phyloP scores from a whole-genome alignment of 2,797 vertebrate species.

The Gadopsis bispinosus region DNA sequence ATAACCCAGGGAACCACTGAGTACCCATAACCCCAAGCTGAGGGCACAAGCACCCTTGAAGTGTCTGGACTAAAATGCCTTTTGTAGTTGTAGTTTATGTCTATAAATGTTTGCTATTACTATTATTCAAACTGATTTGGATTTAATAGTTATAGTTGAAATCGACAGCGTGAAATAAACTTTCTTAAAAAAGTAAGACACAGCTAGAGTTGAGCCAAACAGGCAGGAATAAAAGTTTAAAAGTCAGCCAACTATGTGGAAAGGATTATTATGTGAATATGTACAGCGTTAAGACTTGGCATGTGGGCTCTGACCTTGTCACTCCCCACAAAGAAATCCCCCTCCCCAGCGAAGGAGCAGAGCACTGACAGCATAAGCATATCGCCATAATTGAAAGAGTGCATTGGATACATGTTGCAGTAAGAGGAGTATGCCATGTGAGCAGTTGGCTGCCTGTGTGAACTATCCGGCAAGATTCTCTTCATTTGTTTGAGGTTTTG shows the following conservation, averaged over 20 bases:
- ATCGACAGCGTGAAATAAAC: conserved; percentile 13
- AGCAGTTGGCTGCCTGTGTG: neutral
- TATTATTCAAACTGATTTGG: neutral
- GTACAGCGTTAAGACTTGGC: neutral
- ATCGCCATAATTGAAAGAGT: neutral
- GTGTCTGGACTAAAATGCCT: conserved; percentile 20
- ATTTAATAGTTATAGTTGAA: conserved; percentile 10
- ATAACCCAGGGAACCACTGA: conserved; percentile 12
- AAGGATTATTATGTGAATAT: conserved; percentile 14
- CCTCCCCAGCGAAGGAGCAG: neutral
- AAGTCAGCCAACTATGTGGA: neutral
- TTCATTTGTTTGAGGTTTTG: neutral
- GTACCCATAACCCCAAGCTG: conserved; percentile 20
- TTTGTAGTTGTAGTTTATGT: conserved; percentile 19
- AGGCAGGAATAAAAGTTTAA: neutral
- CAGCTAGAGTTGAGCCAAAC: neutral
- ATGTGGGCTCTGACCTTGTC: conserved; percentile 7
- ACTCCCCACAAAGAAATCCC: neutral
- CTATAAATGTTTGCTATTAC: neutral
- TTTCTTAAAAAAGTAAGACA: neutral
- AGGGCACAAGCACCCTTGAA: conserved; percentile 11
- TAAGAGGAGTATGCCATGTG: neutral
- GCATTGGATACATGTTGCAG: neutral
- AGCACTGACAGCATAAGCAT: neutral
- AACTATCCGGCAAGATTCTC: neutral